phyloP scores from a whole-genome alignment of 53 echinoderm and acorn worm species.

The Holothuria leucospilota region DNA sequence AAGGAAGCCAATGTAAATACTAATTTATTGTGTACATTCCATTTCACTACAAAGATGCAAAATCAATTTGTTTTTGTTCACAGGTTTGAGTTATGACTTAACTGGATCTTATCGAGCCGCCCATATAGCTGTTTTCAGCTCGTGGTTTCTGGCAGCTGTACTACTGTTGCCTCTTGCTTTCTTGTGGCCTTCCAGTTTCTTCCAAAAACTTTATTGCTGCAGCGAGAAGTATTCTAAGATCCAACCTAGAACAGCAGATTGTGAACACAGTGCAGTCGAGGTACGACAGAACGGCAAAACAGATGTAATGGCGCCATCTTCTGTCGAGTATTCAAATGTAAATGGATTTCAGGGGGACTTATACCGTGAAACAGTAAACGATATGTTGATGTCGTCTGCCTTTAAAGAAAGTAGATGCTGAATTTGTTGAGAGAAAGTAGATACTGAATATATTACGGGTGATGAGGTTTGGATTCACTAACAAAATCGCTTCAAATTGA shows the following conservation, averaged over 20 bases:
- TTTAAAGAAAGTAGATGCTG: too few relatives aligned
- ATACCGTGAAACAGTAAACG: too few relatives aligned
- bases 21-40: too few relatives aligned
- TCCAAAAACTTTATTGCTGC: not conserved
- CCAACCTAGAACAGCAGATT: not conserved
- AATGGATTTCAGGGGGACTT: too few relatives aligned
- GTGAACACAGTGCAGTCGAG: not conserved
- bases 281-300: not conserved
- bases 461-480: too few relatives aligned
- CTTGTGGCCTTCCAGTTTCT: not conserved
- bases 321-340: too few relatives aligned
- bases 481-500: too few relatives aligned
- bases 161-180: not conserved
- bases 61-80: not conserved
- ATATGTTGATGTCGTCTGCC: too few relatives aligned
- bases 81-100: slow-evolving; percentile 27
- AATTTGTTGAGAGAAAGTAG: too few relatives aligned
- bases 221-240: not conserved
- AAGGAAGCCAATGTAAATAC: too few relatives aligned
- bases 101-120: slow-evolving; percentile 17
- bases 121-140: not conserved
- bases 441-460: too few relatives aligned
- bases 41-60: too few relatives aligned
- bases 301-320: not conserved
- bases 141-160: slow-evolving; percentile 2